A percentile compares a stretch with the other conserved stretches of the same genome.
Conservation (phyloP, 2,113 vertebrate genomes). For the Mormyrus iriodes region DNA sequence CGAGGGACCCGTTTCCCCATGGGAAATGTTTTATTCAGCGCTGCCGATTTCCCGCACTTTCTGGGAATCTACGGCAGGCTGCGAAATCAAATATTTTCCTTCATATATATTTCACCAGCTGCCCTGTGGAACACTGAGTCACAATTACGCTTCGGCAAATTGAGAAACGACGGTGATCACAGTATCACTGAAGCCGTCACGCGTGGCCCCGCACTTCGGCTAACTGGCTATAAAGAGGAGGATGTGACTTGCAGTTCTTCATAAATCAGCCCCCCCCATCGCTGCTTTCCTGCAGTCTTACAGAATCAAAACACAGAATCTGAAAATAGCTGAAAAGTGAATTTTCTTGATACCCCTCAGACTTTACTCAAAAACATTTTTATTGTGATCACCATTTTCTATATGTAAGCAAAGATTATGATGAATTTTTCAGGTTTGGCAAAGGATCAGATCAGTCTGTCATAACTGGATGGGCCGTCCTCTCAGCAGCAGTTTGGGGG, state of each 20-base stretch:
- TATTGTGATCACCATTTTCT: not conserved
- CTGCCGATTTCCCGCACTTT: not conserved
- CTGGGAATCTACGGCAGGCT: not conserved
- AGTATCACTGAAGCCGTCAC: not conserved
- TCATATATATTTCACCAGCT: not conserved
- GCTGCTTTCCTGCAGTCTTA: not conserved
- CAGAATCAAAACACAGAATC: not conserved
- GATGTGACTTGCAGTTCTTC: not conserved
- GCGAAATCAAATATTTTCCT: slow-evolving; percentile 11
- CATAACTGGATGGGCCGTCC: not conserved
- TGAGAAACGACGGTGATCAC: not conserved
- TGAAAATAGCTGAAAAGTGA: not conserved
- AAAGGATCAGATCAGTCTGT: not conserved
- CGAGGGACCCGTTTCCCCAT: not conserved
- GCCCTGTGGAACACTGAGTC: not conserved
- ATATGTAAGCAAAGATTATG: not conserved
- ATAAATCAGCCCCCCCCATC: not conserved
- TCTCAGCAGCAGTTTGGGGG: not conserved
- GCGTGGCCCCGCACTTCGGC: not conserved
- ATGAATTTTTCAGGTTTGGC: not conserved
- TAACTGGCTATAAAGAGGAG: not conserved
- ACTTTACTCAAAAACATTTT: not conserved
- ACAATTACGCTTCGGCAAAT: not conserved
- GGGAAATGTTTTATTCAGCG: slow-evolving; percentile 20
- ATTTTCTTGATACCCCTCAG: not conserved